phyloP scores from a whole-genome alignment of 35 echinoderm and acorn worm genomes.

The Holothuria glaberrima region DNA sequence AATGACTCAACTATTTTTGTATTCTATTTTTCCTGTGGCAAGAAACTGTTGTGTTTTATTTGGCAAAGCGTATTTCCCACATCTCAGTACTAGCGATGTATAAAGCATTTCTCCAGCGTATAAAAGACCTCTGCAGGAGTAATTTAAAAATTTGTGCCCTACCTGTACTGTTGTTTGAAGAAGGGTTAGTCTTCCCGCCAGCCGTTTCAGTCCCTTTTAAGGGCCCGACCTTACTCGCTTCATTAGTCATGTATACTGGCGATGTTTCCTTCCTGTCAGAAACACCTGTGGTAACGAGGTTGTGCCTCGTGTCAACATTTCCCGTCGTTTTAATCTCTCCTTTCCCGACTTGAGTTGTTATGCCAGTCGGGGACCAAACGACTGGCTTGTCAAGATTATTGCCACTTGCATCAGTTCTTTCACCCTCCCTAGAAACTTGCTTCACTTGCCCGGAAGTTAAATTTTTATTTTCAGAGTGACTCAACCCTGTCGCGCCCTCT shows the following conservation, averaged over 20 bases:
- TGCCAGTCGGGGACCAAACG: neutral
- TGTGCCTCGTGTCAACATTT: neutral
- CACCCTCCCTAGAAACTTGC: neutral
- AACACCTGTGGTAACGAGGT: neutral
- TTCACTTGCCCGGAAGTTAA: neutral
- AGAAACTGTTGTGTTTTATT: too few species aligned
- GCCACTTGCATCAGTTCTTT: neutral
- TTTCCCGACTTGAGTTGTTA: neutral
- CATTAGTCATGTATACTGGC: neutral
- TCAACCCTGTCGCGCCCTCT: too few species aligned
- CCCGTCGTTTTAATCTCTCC: neutral
- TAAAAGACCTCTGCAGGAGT: too few species aligned
- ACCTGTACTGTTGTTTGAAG: slow-evolving; percentile 5
- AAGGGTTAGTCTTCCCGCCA: slow-evolving; percentile 36
- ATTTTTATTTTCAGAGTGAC: neutral
- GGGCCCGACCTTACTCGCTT: neutral
- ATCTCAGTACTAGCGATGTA: too few species aligned
- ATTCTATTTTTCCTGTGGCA: too few species aligned
- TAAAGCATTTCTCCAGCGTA: too few species aligned
- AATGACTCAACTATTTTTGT: too few species aligned
- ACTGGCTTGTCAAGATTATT: neutral
- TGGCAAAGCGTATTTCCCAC: too few species aligned
- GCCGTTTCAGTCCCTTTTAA: slow-evolving; percentile 36
- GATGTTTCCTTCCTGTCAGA: slow-evolving; percentile 4
- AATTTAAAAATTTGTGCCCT: neutral